Base-by-base conservation (phyloP, 2,888 invertebrate species). In the Heliconius aoede region DNA sequence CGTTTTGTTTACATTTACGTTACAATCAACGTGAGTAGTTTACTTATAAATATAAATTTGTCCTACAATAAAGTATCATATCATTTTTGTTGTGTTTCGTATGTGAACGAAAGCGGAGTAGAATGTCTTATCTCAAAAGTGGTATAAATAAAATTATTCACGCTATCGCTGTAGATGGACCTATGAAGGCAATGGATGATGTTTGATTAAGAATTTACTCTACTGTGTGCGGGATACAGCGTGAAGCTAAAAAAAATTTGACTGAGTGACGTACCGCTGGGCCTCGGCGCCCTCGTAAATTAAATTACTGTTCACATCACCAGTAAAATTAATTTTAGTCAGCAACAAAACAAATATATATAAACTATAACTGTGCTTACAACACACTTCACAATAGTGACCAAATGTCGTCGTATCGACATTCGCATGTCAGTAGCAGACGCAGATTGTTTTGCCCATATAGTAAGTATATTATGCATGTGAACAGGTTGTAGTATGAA, bases 1-100 rank as follows among this genome's bases (percentile, higher is more conserved):
- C 69, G 65, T 65, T 36, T 40, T 65, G 65, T 65, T 65, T 65
- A 65, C 65, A 36, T 36, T 65, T 24, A 65, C 15, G 65, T 65
- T 40, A 65, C 65, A 65, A 40, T 40, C 36, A 65, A 65, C 40
- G 24, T 40, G 40, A 65, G 36, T 36, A 36, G 8, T 40, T 65
- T 65, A 24, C 18, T 65, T 65, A 40, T 24, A 40, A 40, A 65
- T 36, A 36, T 62, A 21, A 30, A n/a, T n/a, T n/a, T n/a, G n/a
- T n/a, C n/a, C 60, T 60, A 60, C 13, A 60, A 26, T 18, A 18
- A n/a, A n/a, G n/a, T n/a, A n/a, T n/a, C n/a, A 60, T 60, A 26
- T 60, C 1, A 60, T 5, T 4, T 18, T 60, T 60, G 18, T 46
- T 21, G 5, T 5, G 7, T 21, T 46, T 21, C 18, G 46, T 18